These are phyloP conservation scores for Labeo catla DNA, from an alignment of 2,113 vertebrate species.

Conservation along the genomic window DNA sequence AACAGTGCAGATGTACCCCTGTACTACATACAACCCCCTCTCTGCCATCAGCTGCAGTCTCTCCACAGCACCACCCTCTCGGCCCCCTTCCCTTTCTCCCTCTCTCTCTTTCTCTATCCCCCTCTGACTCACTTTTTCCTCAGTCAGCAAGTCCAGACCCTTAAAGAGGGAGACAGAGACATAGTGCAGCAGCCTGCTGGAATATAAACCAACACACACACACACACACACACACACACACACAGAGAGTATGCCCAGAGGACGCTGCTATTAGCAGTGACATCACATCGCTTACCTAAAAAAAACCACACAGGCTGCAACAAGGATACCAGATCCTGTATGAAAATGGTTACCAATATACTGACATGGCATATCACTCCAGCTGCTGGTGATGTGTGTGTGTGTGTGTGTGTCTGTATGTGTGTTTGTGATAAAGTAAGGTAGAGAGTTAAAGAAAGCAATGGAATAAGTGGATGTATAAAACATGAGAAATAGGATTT, in stretches of 20 bases:
- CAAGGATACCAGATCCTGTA: conserved; percentile 9
- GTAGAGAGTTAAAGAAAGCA: not conserved
- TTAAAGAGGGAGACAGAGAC: conserved; percentile 51
- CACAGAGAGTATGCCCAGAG: conserved; percentile 38
- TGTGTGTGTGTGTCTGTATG: not conserved
- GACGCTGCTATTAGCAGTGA: conserved; percentile 35
- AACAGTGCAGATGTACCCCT: not conserved
- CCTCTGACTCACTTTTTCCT: conserved; percentile 55
- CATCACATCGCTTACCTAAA: conserved; percentile 53
- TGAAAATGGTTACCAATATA: not conserved
- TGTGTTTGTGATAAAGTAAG: not conserved
- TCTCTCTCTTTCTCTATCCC: not conserved
- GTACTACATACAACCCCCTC: not conserved
- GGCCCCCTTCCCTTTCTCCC: not conserved
- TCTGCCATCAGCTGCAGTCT: conserved; percentile 12
- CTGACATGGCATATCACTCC: not conserved
- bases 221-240: conserved; percentile 35
- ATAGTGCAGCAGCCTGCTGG: conserved; percentile 18
- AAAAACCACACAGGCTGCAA: not conserved
- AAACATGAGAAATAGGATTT: not conserved
- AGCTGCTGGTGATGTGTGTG: not conserved
- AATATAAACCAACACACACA: conserved; percentile 38
- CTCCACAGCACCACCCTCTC: conserved; percentile 6
- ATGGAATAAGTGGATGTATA: not conserved
- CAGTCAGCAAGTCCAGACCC: conserved; percentile 50